Evolutionary conservation across 2,113 vertebrate genomes (phyloP), one percentile per base, ranked within the genome.

Genomic region (Eira barbara): DNA sequence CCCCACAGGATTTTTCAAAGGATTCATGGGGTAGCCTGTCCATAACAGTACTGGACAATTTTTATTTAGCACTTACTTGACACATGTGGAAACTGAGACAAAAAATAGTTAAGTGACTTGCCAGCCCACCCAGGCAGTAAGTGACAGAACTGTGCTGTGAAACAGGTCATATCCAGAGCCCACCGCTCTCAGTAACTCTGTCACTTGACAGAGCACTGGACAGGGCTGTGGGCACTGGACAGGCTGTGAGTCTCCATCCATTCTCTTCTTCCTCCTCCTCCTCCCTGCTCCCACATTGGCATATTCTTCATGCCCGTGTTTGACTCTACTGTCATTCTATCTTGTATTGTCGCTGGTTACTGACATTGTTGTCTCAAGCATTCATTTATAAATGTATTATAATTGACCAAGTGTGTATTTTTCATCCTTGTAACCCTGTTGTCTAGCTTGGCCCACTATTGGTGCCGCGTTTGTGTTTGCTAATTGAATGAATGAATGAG

Each of bases 211-310:
- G 36, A 23, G 27, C 71, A 42, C 25, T 49, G 21, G 4, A 12
- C 14, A 74, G 39, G 39, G 39, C 39, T 45, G 45, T 45, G 6
- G 42, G 42, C 42, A 45, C 42, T 45, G 42, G 42, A 45, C 42
- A 45, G 42, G 42, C 0, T n/a, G 57, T n/a, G 57, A 23, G 18
- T 42, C 36, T 73, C 4, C 3, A 1, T 73, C 4, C 3, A 1
- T 4, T 25, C 65, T n/a, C 20, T 34, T 23, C 4, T 18, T 31
- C 20, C 36, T 25, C 4, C 29, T 25, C 4, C 29, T 0, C 3
- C n/a, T 0, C 20, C 45, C 7, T 25, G 9, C 34, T 20, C 47
- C 4, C 4, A 4, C 6, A 8, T 34, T 7, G 12, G 17, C n/a
- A 2, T 6, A 4, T 15, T 45, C 45, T n/a, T 52, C 34, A 7